Evolutionary conservation across 2,888 invertebrate genomes (phyloP), one percentile per base, ranked within the genome.

Genomic region (Tanypteryx hageni): DNA sequence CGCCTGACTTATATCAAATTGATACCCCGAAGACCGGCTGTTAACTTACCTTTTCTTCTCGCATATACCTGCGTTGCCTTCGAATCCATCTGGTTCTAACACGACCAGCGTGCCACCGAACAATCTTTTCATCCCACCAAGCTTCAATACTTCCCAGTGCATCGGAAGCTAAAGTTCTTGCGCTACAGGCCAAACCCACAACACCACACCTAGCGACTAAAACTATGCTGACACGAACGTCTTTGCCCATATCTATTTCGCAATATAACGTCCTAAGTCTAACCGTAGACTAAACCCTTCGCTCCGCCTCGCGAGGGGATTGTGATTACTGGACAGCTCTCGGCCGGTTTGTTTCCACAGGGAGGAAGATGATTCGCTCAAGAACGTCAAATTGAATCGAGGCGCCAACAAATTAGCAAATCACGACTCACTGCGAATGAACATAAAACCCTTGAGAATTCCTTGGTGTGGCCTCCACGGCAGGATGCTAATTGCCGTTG

Each of bases 11-110:
- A 44, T 44, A 3, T 44, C 44, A 44, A 5, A 3, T 44, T 44
- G 1, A 44, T 5, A 44, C 44, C 44, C 44, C 3, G 27, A 68
- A 0, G 11, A 68, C 10, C n/a, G 64, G 31, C 92, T 16, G 44
- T 44, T n/a, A 64, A 85, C 56, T 91, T 64, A 93, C 93, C 92
- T 92, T 84, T 16, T 93, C 93, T 57, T 92, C 92, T 92, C 92
- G 92, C 9, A 92, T 92, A 56, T 92, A 92, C 31, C 84, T 76
- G 22, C 92, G 92, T 92, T 93, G 93, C 59, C 93, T 93, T 13
- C 92, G 93, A n/a, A 93, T 84, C 93, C 93, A 93, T 31, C 93
- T 93, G 14, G 92, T 89, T 27, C 93, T 92, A 1, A 93, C 93
- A 44, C 93, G 92, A 14, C 92, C 92, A 85, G 93, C 92, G n/a